phyloP scores from a whole-genome alignment of 2,888 invertebrate species.

The Sicus ferrugineus region DNA sequence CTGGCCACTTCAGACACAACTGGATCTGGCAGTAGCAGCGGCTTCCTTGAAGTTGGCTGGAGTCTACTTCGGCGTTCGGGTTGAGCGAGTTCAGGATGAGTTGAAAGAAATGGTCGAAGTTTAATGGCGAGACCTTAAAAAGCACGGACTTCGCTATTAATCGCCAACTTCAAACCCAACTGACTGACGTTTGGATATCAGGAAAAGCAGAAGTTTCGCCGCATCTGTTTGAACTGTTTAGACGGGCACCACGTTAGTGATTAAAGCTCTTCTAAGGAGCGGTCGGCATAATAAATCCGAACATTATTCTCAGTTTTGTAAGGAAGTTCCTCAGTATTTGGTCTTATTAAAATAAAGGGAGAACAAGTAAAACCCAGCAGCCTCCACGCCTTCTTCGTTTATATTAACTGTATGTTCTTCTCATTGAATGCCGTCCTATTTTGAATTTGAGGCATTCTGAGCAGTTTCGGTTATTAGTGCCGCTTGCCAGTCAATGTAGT shows the following conservation, averaged over 20 bases:
- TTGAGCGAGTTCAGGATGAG: neutral
- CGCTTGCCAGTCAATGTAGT: no score
- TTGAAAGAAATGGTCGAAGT: neutral
- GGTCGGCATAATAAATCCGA: neutral
- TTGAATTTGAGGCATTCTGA: no score
- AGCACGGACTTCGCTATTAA: neutral
- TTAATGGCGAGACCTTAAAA: neutral
- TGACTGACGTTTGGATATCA: neutral
- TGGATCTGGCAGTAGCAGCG: slow-evolving; percentile 6
- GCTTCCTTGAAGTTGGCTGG: neutral
- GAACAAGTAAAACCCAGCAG: neutral
- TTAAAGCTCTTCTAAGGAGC: neutral
- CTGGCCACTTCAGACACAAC: neutral
- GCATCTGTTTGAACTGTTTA: no score
- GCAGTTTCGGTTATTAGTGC: no score
- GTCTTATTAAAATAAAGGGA: neutral
- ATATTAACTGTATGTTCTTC: neutral
- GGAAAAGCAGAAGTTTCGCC: neutral
- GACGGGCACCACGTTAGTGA: no score
- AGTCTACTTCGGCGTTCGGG: neutral
- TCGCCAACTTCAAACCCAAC: neutral
- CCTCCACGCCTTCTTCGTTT: neutral
- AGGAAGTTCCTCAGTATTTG: no score
- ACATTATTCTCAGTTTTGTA: no score
- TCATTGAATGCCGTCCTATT: neutral